Evolutionary conservation across 2,888 invertebrate species (phyloP).

Genomic region (Lymantria dispar): DNA sequence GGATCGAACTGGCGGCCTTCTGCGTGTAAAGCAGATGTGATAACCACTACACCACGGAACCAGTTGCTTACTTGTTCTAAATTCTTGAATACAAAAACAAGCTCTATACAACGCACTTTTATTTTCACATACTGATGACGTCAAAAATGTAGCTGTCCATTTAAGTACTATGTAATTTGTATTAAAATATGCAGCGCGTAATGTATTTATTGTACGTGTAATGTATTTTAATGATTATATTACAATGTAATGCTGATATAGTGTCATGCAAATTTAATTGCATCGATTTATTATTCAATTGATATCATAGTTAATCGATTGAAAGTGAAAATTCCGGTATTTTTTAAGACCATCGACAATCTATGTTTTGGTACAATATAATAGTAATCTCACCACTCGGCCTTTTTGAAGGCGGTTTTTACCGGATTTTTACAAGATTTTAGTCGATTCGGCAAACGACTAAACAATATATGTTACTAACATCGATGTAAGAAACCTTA

Average conservation of each 20-base stretch:
- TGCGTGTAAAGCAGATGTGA: slow-evolving; percentile 91
- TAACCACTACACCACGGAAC: slow-evolving; percentile 94
- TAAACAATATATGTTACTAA: no score
- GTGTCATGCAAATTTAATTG: slow-evolving; percentile 6
- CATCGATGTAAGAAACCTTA: no score
- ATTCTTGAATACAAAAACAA: slow-evolving; percentile 3
- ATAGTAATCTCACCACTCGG: no score
- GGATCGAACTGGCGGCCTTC: slow-evolving; percentile 80
- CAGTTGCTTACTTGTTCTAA: slow-evolving; percentile 17
- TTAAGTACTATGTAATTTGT: slow-evolving; percentile 16
- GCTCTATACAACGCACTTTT: slow-evolving; percentile 15
- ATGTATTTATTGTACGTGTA: slow-evolving; percentile 17
- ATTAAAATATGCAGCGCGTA: slow-evolving; percentile 4
- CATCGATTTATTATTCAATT: background rate
- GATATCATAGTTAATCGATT: background rate
- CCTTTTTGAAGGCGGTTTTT: no score
- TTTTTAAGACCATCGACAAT: no score
- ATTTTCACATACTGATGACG: slow-evolving; percentile 5
- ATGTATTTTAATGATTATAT: slow-evolving; percentile 10
- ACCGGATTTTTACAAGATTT: no score
- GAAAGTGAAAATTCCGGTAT: background rate
- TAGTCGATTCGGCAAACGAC: no score
- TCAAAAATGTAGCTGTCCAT: slow-evolving; percentile 4
- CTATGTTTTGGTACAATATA: no score
- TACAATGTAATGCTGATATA: slow-evolving; percentile 19